A percentile compares a stretch with the other conserved stretches of the same genome.
phyloP scores from a whole-genome alignment of 2,113 vertebrate species.

The Paralichthys olivaceus region DNA sequence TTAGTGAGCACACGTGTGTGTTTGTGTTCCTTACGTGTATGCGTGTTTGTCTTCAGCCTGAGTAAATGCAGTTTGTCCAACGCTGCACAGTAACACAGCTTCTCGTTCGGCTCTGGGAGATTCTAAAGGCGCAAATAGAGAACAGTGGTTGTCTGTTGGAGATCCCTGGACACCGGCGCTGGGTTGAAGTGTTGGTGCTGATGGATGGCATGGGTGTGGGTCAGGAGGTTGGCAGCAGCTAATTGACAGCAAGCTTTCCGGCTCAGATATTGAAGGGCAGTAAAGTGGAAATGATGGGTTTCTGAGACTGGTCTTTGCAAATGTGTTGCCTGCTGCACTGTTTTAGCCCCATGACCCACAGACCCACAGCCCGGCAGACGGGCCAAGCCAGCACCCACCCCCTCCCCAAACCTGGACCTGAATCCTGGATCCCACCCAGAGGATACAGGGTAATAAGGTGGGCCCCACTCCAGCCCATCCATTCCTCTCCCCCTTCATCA shows the following conservation, averaged over 20 bases:
- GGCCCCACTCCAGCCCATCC: slow-evolving; percentile 62
- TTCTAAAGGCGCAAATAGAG: not conserved
- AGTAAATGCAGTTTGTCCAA: not conserved
- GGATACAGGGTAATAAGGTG: slow-evolving; percentile 64
- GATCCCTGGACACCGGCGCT: slow-evolving; percentile 3
- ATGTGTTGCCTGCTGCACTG: slow-evolving; percentile 41
- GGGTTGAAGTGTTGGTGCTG: slow-evolving; percentile 35
- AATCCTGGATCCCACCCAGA: slow-evolving; percentile 54
- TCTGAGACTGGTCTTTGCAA: slow-evolving; percentile 54
- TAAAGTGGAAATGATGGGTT: slow-evolving; percentile 63
- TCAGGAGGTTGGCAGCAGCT: slow-evolving; percentile 55
- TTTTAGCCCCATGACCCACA: slow-evolving; percentile 60
- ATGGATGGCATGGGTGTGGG: slow-evolving; percentile 43
- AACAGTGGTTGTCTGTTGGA: slow-evolving; percentile 3
- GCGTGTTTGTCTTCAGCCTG: not conserved
- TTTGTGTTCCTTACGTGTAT: not conserved
- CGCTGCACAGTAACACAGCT: not conserved
- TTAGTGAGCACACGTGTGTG: not conserved
- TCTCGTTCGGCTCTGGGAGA: not conserved
- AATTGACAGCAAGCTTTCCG: slow-evolving; percentile 61
- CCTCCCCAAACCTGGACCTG: slow-evolving; percentile 41
- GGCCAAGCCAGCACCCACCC: slow-evolving; percentile 3
- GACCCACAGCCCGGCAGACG: slow-evolving; percentile 55
- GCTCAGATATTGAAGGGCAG: slow-evolving; percentile 58
- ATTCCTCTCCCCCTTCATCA: slow-evolving; percentile 59